These are phyloP conservation scores for Oncorhynchus keta DNA, from an alignment of 2,113 vertebrate species.

Conservation along the genomic window DNA sequence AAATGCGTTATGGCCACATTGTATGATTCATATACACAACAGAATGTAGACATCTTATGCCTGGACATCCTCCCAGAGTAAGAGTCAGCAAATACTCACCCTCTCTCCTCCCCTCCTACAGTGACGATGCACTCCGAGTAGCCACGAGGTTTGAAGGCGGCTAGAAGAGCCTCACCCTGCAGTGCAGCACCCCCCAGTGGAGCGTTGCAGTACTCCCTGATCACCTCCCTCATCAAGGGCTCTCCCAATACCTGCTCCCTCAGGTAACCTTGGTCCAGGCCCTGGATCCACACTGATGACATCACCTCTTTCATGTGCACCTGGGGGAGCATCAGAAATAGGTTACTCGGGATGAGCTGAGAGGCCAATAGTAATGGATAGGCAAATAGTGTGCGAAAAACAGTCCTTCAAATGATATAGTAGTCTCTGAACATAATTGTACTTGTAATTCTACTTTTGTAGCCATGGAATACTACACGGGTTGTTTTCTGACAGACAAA, in stretches of 20 bases:
- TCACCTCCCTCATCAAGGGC: slow-evolving; percentile 91
- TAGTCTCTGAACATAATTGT: no score
- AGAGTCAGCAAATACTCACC: slow-evolving; percentile 66
- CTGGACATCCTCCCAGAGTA: not conserved
- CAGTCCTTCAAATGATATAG: not conserved
- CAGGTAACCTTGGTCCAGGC: slow-evolving; percentile 86
- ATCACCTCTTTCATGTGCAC: slow-evolving; percentile 97
- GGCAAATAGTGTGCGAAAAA: not conserved
- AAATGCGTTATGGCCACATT: no score
- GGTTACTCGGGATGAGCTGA: no score
- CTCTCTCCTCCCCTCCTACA: slow-evolving; percentile 90
- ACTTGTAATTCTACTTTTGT: no score
- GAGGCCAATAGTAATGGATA: no score
- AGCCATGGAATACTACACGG: no score
- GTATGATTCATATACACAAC: not conserved
- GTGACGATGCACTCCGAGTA: slow-evolving; percentile 97
- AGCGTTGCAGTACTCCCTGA: slow-evolving; percentile 87
- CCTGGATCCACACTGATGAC: slow-evolving; percentile 92
- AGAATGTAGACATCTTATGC: not conserved
- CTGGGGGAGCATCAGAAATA: slow-evolving; percentile 57
- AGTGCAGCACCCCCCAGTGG: slow-evolving; percentile 78
- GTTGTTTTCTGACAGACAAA: no score
- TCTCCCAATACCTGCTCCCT: slow-evolving; percentile 92
- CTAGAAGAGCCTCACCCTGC: slow-evolving; percentile 88
- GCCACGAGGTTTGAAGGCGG: slow-evolving; percentile 93